These are phyloP conservation scores for Sebastes iracundus DNA, from an alignment of 2,797 vertebrate genomes.

Conservation along the genomic window DNA sequence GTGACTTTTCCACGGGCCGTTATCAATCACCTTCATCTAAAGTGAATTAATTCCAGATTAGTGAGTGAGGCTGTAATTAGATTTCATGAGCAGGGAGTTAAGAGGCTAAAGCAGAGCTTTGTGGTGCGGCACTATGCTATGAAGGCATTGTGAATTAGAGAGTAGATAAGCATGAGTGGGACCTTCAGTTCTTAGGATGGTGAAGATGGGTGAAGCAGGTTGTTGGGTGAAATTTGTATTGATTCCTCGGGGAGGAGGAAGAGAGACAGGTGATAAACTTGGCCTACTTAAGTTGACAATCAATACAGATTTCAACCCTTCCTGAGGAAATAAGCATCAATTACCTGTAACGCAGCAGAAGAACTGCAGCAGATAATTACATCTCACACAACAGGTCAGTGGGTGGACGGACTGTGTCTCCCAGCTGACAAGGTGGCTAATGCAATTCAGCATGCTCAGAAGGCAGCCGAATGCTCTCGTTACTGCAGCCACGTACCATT, in stretches of 20 bases:
- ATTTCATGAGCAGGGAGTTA: constrained; percentile 68
- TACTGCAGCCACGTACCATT: constrained; percentile 39
- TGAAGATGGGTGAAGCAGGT: constrained; percentile 61
- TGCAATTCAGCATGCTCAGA: constrained; percentile 63
- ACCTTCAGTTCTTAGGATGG: constrained; percentile 77
- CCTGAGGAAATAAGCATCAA: constrained; percentile 86
- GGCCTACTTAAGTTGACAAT: constrained; percentile 89
- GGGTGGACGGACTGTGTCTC: constrained; percentile 63
- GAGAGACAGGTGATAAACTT: constrained; percentile 87
- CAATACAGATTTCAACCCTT: constrained; percentile 89
- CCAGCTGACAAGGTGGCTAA: constrained; percentile 69
- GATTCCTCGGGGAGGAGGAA: constrained; percentile 85
- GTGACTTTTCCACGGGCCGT: constrained; percentile 67
- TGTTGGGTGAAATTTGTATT: constrained; percentile 88
- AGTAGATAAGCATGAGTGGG: constrained; percentile 64
- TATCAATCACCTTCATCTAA: constrained; percentile 80
- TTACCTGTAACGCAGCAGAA: constrained; percentile 78
- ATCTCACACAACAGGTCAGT: constrained; percentile 80
- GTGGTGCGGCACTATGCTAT: constrained; percentile 25
- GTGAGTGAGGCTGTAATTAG: constrained; percentile 73
- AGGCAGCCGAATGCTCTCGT: constrained; percentile 49
- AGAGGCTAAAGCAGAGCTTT: constrained; percentile 57
- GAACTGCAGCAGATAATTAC: constrained; percentile 82
- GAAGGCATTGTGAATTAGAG: constrained; percentile 71
- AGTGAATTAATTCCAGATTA: constrained; percentile 81